Percentiles rank a stretch among this genome's conserved stretches.
These are phyloP conservation scores for Fistularia tabacaria DNA, from an alignment of 2,797 vertebrate species.

Conservation along the genomic window DNA sequence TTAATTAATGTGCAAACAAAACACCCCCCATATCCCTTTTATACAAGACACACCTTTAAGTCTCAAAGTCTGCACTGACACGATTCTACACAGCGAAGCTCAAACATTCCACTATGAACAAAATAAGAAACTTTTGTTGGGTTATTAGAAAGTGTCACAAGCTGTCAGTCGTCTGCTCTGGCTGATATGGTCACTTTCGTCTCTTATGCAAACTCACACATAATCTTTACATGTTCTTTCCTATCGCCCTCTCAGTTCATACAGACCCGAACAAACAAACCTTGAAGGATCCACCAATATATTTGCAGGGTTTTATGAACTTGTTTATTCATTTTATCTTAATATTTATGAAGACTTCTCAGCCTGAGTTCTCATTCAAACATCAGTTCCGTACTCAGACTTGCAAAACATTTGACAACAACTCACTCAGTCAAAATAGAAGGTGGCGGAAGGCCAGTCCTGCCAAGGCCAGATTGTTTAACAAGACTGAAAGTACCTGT, in stretches of 20 bases:
- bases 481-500: constrained; percentile 21
- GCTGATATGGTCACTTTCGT: background rate
- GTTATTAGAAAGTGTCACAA: background rate
- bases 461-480: constrained; percentile 45
- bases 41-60: no score
- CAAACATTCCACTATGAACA: no score
- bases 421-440: constrained; percentile 16
- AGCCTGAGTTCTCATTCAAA: background rate
- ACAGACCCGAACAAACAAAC: constrained; percentile 29
- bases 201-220: background rate
- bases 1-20: no score
- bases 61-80: no score
- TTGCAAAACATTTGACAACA: background rate
- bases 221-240: constrained; percentile 5
- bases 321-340: no score
- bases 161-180: constrained; percentile 7
- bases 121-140: no score
- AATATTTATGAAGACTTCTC: no score
- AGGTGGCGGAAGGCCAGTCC: constrained; percentile 20
- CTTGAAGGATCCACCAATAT: no score
- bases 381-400: constrained; percentile 5
- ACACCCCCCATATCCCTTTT: no score
- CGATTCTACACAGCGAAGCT: no score
- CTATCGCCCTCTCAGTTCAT: constrained; percentile 14
- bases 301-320: no score